Evolutionary conservation across 2,888 invertebrate genomes (phyloP), one percentile per base, ranked within the genome.

Genomic region (Caenorhabditis imperialis): DNA sequence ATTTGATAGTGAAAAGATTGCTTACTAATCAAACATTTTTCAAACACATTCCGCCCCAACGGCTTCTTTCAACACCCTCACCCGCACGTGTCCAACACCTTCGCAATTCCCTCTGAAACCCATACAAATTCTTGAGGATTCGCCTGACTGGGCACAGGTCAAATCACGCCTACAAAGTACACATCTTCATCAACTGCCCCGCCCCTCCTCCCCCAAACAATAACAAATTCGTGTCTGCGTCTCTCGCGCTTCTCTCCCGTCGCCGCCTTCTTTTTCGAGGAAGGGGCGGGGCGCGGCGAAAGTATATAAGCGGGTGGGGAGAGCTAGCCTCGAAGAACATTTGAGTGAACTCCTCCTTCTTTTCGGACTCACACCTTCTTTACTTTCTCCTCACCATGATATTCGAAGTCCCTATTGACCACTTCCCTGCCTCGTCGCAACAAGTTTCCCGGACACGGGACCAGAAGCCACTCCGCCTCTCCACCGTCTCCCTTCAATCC

Each of bases 341-440:
- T 53, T 51, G 25, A 30, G 12, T 33, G 2, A 22, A 23, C 23
- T 33, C 30, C 16, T 45, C 33, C 57, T 33, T 37, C 27, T 27
- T 33, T 18, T 25, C 16, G 23, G n/a, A 37, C 27, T 22, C 35
- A 27, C 27, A n/a, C 48, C 35, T 45, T 22, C 14, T 22, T 12
- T 44, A 27, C 25, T 57, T 22, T 1, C 8, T 8, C 35, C 25
- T 58, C 60, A 67, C 18, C 37, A 76, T 76, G 71, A 76, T 71
- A 61, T 75, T 75, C 70, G 75, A 75, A 75, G 63, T 75, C 37
- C 75, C 75, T 37, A 70, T 75, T 65, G 75, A 75, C 45, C 70
- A 63, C 55, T 65, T 70, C 50, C 70, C 70, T 8, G 61, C 67
- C 16, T 44, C 54, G 8, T 35, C 44, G 18, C 60, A 74, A 48